Conservation (phyloP, 35 echinoderm and acorn worm genomes). For the Strongylocentrotus purpuratus region DNA sequence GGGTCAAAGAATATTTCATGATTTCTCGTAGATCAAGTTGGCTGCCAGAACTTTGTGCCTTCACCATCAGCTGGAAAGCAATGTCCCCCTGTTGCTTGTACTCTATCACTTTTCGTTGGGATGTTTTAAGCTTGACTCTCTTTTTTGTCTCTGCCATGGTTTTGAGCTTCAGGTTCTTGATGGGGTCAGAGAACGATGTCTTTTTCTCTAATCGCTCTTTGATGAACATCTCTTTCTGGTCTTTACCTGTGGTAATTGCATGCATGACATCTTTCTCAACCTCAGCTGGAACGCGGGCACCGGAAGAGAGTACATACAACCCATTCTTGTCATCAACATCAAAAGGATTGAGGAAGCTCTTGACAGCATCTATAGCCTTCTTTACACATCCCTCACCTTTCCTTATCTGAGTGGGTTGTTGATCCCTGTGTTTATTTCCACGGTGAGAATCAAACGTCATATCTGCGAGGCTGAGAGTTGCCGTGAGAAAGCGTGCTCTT, state of each 20-base stretch:
- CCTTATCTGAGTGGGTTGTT: slow-evolving; percentile 56
- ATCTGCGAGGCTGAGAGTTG: slow-evolving; percentile 51
- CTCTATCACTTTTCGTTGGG: slow-evolving; percentile 51
- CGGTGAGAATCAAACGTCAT: slow-evolving; percentile 10
- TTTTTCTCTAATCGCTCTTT: slow-evolving; percentile 46
- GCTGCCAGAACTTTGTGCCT: not conserved
- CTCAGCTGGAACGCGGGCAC: slow-evolving; percentile 46
- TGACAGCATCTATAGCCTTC: slow-evolving; percentile 50
- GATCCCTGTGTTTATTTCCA: slow-evolving; percentile 64
- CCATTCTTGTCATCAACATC: slow-evolving; percentile 52
- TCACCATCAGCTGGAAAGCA: slow-evolving; percentile 63
- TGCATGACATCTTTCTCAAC: slow-evolving; percentile 55
- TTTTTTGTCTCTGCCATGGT: slow-evolving; percentile 56
- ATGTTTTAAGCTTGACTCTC: slow-evolving; percentile 59
- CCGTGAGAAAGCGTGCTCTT: slow-evolving; percentile 53
- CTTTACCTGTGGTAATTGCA: slow-evolving; percentile 57
- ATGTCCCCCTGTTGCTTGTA: slow-evolving; percentile 42
- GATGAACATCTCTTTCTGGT: slow-evolving; percentile 67
- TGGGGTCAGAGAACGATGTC: slow-evolving; percentile 68
- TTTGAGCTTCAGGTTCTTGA: slow-evolving; percentile 70
- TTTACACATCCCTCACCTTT: slow-evolving; percentile 65
- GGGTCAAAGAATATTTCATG: slow-evolving; percentile 72
- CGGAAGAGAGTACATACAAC: slow-evolving; percentile 50
- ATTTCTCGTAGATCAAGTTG: slow-evolving; percentile 53
- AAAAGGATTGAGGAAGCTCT: slow-evolving; percentile 74